phyloP scores from a whole-genome alignment of 2,888 invertebrate genomes.

The Mellilla xanthometata region DNA sequence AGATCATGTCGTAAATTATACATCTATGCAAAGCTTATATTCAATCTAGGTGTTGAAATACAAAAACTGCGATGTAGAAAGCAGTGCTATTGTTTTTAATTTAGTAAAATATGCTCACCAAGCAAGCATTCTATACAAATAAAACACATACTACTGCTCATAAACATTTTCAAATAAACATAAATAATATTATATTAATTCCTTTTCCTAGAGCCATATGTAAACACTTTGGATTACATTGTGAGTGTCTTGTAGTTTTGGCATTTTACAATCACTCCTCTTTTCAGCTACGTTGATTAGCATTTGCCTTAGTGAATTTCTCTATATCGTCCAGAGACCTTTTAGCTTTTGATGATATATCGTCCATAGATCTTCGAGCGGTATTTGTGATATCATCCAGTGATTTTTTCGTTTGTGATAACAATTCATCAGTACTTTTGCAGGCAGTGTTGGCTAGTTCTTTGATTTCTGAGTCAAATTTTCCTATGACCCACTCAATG shows the following conservation, averaged over 20 bases:
- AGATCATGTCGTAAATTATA: no score
- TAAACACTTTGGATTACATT: conserved; percentile 11
- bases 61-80: conserved; percentile 15
- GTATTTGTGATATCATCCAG: conserved; percentile 90
- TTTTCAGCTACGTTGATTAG: conserved; percentile 81
- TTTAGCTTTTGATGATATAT: conserved; percentile 88
- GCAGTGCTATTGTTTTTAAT: conserved; percentile 25
- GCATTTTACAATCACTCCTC: conserved; percentile 62
- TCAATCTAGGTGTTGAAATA: conserved; percentile 6
- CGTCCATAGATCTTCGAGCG: conserved; percentile 92
- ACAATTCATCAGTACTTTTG: conserved; percentile 91
- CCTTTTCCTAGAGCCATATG: conserved; percentile 18
- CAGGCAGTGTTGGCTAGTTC: conserved; percentile 90
- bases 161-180: conserved; percentile 22
- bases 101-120: conserved; percentile 24
- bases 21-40: conserved; percentile 13
- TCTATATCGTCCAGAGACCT: conserved; percentile 89
- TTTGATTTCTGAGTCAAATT: conserved; percentile 94
- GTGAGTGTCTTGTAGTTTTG: conserved; percentile 18
- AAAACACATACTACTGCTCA: conserved; percentile 15
- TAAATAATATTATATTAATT: conserved; percentile 19
- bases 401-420: conserved; percentile 90
- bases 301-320: conserved; percentile 79
- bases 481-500: conserved; percentile 99
- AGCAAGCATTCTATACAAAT: conserved; percentile 26